These are phyloP conservation scores for Syrista parreyssii DNA, from an alignment of 2,888 invertebrate species.

Conservation along the genomic window DNA sequence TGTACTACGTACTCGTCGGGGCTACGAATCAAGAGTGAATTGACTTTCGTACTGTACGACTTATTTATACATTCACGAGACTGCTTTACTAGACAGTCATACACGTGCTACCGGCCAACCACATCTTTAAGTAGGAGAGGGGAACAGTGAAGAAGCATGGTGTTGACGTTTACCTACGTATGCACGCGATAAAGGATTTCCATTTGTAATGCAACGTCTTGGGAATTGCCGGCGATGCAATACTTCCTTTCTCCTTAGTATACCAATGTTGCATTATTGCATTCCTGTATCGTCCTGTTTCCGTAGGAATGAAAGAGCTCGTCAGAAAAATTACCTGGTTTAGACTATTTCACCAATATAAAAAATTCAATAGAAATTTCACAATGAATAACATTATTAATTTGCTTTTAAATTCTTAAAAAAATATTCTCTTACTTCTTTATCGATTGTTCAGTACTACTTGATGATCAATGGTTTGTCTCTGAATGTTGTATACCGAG, in stretches of 20 bases:
- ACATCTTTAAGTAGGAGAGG: neutral
- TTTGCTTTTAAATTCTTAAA: neutral
- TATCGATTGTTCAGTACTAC: no score
- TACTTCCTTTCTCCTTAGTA: neutral
- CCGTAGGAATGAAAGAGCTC: neutral
- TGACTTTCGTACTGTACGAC: neutral
- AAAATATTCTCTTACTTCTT: neutral
- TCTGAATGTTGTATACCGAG: no score
- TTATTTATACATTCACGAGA: neutral
- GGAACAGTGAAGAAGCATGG: neutral
- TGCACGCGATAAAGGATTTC: neutral
- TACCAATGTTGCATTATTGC: neutral
- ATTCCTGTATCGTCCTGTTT: no score
- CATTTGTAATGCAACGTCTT: neutral
- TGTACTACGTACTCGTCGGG: neutral
- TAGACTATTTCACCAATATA: neutral
- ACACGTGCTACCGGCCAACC: neutral
- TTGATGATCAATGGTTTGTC: no score
- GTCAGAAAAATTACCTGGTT: neutral
- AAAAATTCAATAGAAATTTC: neutral
- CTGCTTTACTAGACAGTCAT: no score
- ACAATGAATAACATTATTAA: neutral
- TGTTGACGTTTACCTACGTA: neutral
- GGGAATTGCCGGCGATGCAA: neutral
- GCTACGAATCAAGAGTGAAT: neutral